Evolutionary conservation across 2,888 invertebrate species (phyloP).

Genomic region (Neoaliturus tenellus): DNA sequence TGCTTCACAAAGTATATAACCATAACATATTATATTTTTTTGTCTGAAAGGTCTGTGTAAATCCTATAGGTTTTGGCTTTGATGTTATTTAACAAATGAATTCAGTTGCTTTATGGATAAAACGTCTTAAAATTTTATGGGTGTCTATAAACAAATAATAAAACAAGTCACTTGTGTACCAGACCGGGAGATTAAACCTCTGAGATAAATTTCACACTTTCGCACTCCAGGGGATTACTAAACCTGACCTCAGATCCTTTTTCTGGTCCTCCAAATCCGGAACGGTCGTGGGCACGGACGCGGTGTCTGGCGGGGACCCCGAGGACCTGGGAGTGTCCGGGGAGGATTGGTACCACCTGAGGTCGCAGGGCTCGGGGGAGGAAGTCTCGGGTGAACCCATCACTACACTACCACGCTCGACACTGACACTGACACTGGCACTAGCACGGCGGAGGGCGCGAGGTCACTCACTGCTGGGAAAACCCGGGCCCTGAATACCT

Average conservation of each 20-base stretch:
- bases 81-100: no score
- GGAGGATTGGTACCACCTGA: not conserved
- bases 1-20: no score
- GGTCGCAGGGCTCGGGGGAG: not conserved
- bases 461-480: not conserved
- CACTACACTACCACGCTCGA: not conserved
- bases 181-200: no score
- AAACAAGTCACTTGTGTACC: no score
- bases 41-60: no score
- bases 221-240: not conserved
- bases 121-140: no score
- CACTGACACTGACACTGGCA: not conserved
- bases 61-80: no score
- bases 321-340: not conserved
- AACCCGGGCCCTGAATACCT: not conserved
- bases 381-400: not conserved
- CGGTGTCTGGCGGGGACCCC: not conserved
- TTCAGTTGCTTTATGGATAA: no score
- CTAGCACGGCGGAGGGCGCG: not conserved
- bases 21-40: no score
- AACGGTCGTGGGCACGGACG: not conserved
- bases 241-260: not conserved
- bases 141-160: no score
- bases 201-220: no score
- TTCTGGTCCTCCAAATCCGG: not conserved